Percentiles rank a stretch among this genome's conserved stretches.
These are phyloP conservation scores for Nymphalis urticae DNA, from an alignment of 2,888 invertebrate species.

Conservation along the genomic window DNA sequence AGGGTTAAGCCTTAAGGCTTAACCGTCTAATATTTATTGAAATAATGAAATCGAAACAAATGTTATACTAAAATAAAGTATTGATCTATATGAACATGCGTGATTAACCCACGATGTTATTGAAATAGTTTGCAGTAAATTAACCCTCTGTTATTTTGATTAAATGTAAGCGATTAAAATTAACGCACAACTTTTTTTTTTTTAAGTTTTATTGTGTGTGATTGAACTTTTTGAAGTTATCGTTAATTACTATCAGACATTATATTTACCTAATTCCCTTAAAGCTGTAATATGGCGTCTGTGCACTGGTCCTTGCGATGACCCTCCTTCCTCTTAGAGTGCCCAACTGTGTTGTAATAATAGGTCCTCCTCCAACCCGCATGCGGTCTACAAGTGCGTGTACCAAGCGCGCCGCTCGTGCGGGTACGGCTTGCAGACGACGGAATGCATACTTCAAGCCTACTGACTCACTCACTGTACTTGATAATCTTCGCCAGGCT, in stretches of 20 bases:
- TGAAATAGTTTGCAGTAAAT: no score
- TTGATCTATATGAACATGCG: no score
- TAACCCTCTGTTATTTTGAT: no score
- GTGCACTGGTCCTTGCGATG: slow-evolving; percentile 64
- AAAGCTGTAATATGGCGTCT: slow-evolving; percentile 74
- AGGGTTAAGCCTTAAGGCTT: no score
- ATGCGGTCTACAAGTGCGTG: slow-evolving; percentile 77
- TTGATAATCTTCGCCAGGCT: slow-evolving; percentile 74
- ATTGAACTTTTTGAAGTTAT: no score
- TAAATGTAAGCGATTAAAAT: no score
- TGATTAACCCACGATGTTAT: no score
- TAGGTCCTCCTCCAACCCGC: slow-evolving; percentile 77
- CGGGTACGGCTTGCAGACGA: slow-evolving; percentile 73
- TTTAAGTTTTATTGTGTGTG: no score
- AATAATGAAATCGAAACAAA: no score
- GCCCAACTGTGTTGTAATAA: slow-evolving; percentile 66
- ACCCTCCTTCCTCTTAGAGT: slow-evolving; percentile 70
- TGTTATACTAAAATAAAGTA: no score
- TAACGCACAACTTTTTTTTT: no score
- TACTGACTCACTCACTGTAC: slow-evolving; percentile 75
- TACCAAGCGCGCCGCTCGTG: slow-evolving; percentile 73
- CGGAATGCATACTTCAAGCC: slow-evolving; percentile 75
- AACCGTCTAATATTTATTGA: no score
- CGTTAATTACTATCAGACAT: background rate
- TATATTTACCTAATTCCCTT: slow-evolving; percentile 70